A percentile compares a stretch with the other conserved stretches of the same genome.
Conservation (phyloP, 2,797 vertebrate species). For the Pteronotus mesoamericanus region DNA sequence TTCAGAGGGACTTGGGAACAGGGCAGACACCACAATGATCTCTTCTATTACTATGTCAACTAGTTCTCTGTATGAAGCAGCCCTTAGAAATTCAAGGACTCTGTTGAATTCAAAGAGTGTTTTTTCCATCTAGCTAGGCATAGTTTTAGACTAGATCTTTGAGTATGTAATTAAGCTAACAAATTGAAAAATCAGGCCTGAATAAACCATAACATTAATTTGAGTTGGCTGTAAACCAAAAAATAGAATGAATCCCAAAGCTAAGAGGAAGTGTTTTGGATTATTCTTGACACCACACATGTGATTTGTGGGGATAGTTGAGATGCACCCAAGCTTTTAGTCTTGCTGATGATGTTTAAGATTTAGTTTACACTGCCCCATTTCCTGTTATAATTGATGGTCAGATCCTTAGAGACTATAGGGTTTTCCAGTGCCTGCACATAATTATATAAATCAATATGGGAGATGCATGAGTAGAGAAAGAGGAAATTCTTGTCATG, state of each 20-base stretch:
- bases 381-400: neutral
- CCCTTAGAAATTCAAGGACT: slow-evolving; percentile 7
- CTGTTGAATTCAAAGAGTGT: neutral
- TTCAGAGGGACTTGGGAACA: neutral
- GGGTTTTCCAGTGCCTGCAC: neutral
- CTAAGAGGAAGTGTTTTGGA: slow-evolving; percentile 23
- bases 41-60: neutral
- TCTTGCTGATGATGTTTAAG: neutral
- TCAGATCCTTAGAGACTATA: neutral
- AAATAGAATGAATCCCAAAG: neutral
- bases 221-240: slow-evolving; percentile 5
- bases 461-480: neutral
- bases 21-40: neutral
- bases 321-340: neutral
- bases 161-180: slow-evolving; percentile 6
- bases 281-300: neutral
- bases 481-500: neutral
- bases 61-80: neutral
- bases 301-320: slow-evolving; percentile 23
- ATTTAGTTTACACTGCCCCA: neutral
- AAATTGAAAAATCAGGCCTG: neutral
- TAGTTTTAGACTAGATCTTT: slow-evolving; percentile 19
- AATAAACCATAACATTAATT: slow-evolving; percentile 17
- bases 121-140: neutral
- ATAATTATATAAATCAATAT: neutral